Conservation (phyloP, 2,888 invertebrate species). For the Tryphoninae sp. region DNA sequence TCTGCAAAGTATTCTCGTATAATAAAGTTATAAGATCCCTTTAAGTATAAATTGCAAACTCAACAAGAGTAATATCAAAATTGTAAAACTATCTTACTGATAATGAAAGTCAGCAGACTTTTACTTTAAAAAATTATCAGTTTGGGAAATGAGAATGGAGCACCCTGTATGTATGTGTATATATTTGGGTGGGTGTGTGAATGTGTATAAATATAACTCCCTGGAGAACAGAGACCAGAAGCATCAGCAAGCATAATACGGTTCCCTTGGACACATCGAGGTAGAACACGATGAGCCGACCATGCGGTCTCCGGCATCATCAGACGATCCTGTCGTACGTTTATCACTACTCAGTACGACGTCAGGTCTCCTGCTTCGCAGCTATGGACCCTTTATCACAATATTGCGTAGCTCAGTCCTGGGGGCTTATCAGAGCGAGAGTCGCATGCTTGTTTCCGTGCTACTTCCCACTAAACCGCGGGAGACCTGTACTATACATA, state of each 20-base stretch:
- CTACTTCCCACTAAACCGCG: constrained; percentile 19
- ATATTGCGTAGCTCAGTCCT: constrained; percentile 71
- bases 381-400: constrained; percentile 69
- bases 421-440: constrained; percentile 70
- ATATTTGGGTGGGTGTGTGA: background rate
- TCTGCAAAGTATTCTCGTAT: too few relatives aligned
- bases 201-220: background rate
- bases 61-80: too few relatives aligned
- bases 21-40: too few relatives aligned
- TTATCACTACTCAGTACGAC: constrained; percentile 71
- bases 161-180: background rate
- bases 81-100: too few relatives aligned
- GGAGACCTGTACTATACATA: background rate
- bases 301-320: constrained; percentile 32
- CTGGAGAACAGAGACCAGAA: constrained; percentile 22
- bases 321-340: constrained; percentile 64
- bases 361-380: constrained; percentile 24
- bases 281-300: constrained; percentile 2
- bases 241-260: constrained; percentile 44
- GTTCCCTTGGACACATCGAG: constrained; percentile 28
- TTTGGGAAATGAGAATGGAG: too few relatives aligned
- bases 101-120: too few relatives aligned
- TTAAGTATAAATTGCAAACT: too few relatives aligned
- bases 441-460: constrained; percentile 35
- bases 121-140: too few relatives aligned